Base-by-base conservation (phyloP, 2,797 vertebrate genomes). In the Kryptopterus vitreolus region DNA sequence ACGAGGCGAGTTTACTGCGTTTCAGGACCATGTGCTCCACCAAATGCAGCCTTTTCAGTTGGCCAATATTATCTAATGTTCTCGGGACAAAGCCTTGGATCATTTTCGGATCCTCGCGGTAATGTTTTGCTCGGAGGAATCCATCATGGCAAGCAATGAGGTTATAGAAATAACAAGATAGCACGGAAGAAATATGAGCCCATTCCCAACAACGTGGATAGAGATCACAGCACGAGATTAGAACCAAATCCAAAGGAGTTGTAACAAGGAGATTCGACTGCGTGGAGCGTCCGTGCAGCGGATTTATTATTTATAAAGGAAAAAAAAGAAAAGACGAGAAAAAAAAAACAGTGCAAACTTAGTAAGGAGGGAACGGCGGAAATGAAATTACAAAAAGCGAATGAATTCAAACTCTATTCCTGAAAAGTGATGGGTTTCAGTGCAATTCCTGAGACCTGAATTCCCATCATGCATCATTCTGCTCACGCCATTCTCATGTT, bases 141-240 rank as follows among this genome's bases (percentile, higher is more conserved):
- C 84, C 82, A 85, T 86, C 87, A 84, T 69, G 66, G 78, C 68
- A 53, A 77, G 80, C 76, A 81, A 84, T 83, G 83, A 86, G 82
- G 86, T 86, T 85, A 86, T 78, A 83, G 84, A 87, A 88, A 83
- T 85, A 83, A 84, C 79, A 80, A 80, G 87, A 87, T 88, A 87
- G 81, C 58, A 66, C 59, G 48, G 80, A 85, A 87, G 85, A 88
- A 88, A 88, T 88, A 86, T 87, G 83, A 83, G 79, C 62, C 81
- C 62, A 79, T 85, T 81, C 80, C 81, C 77, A 73, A 82, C 62
- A 82, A 66, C 35, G 82, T 83, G 83, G 62, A 84, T 75, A 86
- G 79, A 85, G 84, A 86, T 86, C 77, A 77, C 68, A 82, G 81
- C 74, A 55, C 33, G 73, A 87, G 87, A 87, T 87, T 86, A 86